Evolutionary conservation across 1,140 invertebrate genomes (phyloP), one percentile per base, ranked within the genome.

Genomic region (Monochamus saltuarius): DNA sequence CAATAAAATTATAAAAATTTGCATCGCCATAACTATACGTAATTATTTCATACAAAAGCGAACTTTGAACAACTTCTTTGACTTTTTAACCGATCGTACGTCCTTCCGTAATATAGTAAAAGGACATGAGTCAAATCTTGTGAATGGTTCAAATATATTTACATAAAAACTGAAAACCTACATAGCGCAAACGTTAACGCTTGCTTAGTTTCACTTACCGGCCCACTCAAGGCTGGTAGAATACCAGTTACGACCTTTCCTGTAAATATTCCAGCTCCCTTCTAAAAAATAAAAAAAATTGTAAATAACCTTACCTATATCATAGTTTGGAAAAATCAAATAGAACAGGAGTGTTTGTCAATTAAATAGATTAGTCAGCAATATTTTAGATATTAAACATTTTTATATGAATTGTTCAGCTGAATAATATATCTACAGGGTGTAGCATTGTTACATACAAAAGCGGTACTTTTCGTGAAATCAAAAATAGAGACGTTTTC

Each of bases 261-360:
- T 35, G 66, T 52, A 14, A 76, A 66, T 57, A 65, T 68, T 46
- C 75, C 75, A 9, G 66, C 68, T 39, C 75, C 75, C 75, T 76
- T 75, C 75, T 76, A 64, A 67, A 75, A 74, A 22, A 56, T 56
- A 56, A 50, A 51, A 43, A 52, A 56, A n/a, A 29, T 37, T 42
- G 2, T 29, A 29, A 29, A 29, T 50, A 38, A 50, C 22, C 22
- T 29, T 29, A 29, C 22, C 22, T 29, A 29, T 29, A 29, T 29
- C 22, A n/a, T 38, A 34, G 19, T 49, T 0, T 14, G 9, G 7
- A n/a, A 50, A 50, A 35, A 46, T 19, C 16, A 19, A 46, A 13
- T 46, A 46, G 29, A 46, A 46, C 7, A 40, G 14, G 14, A 13
- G 11, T 10, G 17, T 17, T 22, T 22, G 43, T 46, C 43, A 14